A percentile compares a stretch with the other conserved stretches of the same genome.
Conservation (phyloP, 2,888 invertebrate species). For the Willowsia nigromaculata region DNA sequence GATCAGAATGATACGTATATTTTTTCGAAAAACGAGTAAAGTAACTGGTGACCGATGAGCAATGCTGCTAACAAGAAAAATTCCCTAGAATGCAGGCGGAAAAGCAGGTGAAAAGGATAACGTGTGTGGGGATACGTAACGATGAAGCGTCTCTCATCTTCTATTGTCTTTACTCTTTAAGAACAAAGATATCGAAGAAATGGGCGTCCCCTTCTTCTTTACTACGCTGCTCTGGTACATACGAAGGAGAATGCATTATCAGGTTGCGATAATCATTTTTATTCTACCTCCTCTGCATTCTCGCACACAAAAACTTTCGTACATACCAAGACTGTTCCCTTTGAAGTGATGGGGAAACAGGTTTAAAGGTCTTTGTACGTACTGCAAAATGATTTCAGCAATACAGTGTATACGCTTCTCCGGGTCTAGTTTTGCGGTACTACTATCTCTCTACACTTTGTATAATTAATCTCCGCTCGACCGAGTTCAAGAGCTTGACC, state of each 20-base stretch:
- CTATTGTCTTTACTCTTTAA: neutral
- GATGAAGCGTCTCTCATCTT: neutral
- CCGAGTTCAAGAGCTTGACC: constrained; percentile 79
- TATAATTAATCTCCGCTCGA: constrained; percentile 78
- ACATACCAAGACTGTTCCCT: too few relatives aligned
- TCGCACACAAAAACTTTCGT: neutral
- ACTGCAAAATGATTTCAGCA: neutral
- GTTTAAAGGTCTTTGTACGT: constrained; percentile 78
- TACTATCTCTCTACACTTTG: constrained; percentile 65
- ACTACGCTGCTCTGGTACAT: constrained; percentile 41
- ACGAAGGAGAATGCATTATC: neutral
- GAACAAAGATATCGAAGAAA: neutral
- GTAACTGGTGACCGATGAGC: constrained; percentile 60
- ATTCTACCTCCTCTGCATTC: neutral
- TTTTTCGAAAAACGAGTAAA: constrained; percentile 47
- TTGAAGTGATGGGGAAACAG: constrained; percentile 75
- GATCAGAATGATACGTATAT: constrained; percentile 45
- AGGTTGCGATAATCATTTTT: neutral
- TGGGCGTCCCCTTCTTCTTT: constrained; percentile 37
- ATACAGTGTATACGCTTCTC: constrained; percentile 44
- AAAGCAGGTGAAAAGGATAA: constrained; percentile 64
- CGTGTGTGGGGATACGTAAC: constrained; percentile 8
- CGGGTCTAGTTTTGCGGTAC: constrained; percentile 77
- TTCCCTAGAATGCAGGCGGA: constrained; percentile 48
- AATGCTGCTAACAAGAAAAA: constrained; percentile 51